These are phyloP conservation scores for Erpobdella octoculata DNA, from an alignment of 2,888 invertebrate species.

Conservation along the genomic window DNA sequence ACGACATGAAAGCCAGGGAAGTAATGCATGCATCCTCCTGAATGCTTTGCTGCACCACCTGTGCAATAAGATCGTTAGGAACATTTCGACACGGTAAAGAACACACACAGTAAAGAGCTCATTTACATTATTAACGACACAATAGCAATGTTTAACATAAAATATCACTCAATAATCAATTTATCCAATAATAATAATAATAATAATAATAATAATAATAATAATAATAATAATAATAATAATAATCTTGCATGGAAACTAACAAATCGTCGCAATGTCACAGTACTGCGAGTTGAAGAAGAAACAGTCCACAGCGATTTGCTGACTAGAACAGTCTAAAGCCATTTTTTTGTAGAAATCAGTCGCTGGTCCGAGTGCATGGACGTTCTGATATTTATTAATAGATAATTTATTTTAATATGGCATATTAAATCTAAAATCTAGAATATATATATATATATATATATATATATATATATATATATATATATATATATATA, in stretches of 20 bases:
- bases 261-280: slow-evolving; percentile 85
- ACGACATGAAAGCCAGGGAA: slow-evolving; percentile 74
- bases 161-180: too few species aligned
- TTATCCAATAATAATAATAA: not conserved
- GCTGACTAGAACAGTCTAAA: slow-evolving; percentile 89
- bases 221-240: too few species aligned
- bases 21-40: slow-evolving; percentile 84
- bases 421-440: not conserved
- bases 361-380: slow-evolving; percentile 82
- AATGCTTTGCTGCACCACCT: slow-evolving; percentile 82
- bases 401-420: too few species aligned
- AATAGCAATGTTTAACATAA: too few species aligned
- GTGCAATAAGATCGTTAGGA: too few species aligned
- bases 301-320: slow-evolving; percentile 90
- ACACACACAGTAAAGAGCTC: too few species aligned
- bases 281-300: slow-evolving; percentile 83
- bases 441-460: not conserved
- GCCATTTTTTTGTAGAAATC: slow-evolving; percentile 95
- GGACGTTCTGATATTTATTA: slow-evolving; percentile 61
- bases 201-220: not conserved
- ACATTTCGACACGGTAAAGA: not conserved
- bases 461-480: not conserved
- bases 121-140: too few species aligned
- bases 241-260: slow-evolving; percentile 49
- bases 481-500: not conserved